Conservation (phyloP, 2,113 vertebrate species). For the Thunnus maccoyii region DNA sequence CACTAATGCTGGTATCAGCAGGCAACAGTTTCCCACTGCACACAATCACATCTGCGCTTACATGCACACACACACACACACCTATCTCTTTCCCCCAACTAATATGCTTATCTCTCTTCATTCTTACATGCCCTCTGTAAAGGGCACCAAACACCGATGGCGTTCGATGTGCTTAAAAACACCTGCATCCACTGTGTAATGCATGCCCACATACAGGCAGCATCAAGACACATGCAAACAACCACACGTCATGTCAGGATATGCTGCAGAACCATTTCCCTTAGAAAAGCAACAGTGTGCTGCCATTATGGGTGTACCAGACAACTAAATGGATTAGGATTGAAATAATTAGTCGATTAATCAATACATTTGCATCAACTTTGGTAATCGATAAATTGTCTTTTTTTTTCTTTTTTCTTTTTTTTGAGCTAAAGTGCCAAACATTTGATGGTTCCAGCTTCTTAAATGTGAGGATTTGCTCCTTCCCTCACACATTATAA, state of each 20-base stretch:
- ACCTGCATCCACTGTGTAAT: neutral
- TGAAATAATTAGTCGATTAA: neutral
- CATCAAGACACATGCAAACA: neutral
- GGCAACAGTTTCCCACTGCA: constrained; percentile 38
- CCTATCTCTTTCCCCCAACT: neutral
- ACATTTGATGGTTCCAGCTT: too few relatives aligned
- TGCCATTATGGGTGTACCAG: too few relatives aligned
- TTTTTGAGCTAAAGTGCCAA: too few relatives aligned
- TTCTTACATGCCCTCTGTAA: constrained; percentile 28
- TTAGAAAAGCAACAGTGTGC: neutral
- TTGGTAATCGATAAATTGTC: too few relatives aligned
- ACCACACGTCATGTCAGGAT: neutral
- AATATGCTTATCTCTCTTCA: constrained; percentile 14
- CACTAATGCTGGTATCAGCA: constrained; percentile 55
- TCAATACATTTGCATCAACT: neutral
- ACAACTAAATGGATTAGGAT: too few relatives aligned
- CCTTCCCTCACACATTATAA: too few relatives aligned
- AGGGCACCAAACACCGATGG: constrained; percentile 25
- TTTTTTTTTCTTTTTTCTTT: too few relatives aligned
- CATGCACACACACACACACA: neutral
- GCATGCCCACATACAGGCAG: too few relatives aligned
- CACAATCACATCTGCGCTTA: constrained; percentile 20
- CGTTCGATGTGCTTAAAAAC: neutral
- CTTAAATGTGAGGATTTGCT: too few relatives aligned
- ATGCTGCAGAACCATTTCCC: neutral